These are phyloP conservation scores for Hippotragus niger DNA, from an alignment of 2,113 vertebrate genomes.

Conservation along the genomic window DNA sequence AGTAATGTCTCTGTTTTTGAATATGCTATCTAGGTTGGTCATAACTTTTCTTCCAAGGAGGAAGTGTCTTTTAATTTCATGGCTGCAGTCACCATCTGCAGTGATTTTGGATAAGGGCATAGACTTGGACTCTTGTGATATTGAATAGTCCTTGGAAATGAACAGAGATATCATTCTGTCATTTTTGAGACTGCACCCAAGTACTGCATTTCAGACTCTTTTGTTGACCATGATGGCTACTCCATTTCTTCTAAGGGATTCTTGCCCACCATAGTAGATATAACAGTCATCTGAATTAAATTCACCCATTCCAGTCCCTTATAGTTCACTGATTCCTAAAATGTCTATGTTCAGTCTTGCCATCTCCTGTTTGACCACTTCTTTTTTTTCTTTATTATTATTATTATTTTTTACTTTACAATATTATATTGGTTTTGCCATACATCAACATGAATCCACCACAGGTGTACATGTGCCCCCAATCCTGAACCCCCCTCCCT, in stretches of 20 bases:
- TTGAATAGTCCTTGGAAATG: neutral
- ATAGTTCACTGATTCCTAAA: neutral
- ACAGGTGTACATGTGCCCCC: rapidly evolving
- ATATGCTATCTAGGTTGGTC: too few species aligned
- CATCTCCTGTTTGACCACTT: neutral
- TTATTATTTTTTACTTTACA: too few species aligned
- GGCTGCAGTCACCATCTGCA: too few species aligned
- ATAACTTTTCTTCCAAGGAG: too few species aligned
- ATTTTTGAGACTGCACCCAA: neutral
- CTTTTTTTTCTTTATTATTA: neutral
- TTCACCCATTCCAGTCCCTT: neutral
- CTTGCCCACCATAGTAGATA: neutral
- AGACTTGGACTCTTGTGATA: neutral
- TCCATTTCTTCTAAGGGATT: neutral
- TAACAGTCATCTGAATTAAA: neutral
- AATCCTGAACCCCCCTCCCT: too few species aligned
- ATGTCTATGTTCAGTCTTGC: neutral
- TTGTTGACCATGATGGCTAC: neutral
- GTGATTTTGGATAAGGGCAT: neutral
- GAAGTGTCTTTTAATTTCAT: too few species aligned
- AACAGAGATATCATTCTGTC: neutral
- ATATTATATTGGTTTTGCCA: too few species aligned
- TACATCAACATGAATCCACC: too few species aligned
- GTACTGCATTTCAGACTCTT: neutral
- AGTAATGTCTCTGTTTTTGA: too few species aligned